Evolutionary conservation across 1,140 invertebrate genomes (phyloP).

Genomic region (Panagrolaimus sp.): DNA sequence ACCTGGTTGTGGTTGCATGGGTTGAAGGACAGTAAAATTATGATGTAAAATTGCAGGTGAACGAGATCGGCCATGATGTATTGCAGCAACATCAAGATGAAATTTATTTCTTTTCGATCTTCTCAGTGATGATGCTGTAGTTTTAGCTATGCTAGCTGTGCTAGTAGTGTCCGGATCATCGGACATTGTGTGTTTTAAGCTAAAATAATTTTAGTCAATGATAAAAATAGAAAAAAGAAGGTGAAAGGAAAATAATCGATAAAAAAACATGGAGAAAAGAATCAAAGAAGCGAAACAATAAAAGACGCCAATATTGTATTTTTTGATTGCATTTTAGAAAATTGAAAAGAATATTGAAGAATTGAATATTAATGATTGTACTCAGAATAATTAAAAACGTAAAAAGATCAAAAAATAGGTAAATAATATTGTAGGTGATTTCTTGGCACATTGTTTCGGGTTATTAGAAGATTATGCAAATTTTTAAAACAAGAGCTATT

Average conservation of each 20-base stretch:
- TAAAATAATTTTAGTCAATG: not conserved
- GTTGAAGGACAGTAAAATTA: not conserved
- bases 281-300: not conserved
- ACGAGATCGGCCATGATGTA: slow-evolving; percentile 11
- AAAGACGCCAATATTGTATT: not conserved
- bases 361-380: no score
- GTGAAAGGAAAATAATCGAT: not conserved
- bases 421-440: no score
- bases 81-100: slow-evolving; percentile 26
- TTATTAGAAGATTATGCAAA: no score
- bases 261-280: not conserved
- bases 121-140: not conserved
- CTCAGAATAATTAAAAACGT: no score
- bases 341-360: no score
- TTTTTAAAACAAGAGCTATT: no score
- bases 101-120: slow-evolving; percentile 35
- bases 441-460: no score
- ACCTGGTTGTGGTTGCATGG: not conserved
- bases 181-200: slow-evolving; percentile 4
- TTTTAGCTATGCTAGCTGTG: no score
- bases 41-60: not conserved
- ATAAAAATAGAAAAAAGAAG: not conserved
- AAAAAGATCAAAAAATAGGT: no score
- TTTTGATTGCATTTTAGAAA: not conserved
- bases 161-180: not conserved